phyloP scores from a whole-genome alignment of 2,888 invertebrate species.

The Ceraclea dissimilis region DNA sequence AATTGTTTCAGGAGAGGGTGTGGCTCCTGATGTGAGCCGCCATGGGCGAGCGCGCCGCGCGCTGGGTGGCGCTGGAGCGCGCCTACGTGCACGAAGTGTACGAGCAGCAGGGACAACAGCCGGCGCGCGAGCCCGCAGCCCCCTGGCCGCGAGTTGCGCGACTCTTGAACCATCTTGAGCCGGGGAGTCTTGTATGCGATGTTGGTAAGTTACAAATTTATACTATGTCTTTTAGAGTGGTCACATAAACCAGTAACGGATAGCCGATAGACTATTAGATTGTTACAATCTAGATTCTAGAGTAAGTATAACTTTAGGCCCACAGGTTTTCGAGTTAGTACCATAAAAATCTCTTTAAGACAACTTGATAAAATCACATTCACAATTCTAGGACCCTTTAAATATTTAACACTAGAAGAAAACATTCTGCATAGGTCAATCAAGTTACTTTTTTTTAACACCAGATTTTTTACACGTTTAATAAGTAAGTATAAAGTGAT shows the following conservation, averaged over 20 bases:
- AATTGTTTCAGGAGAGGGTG: slow-evolving; percentile 6
- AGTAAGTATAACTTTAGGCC: too few relatives aligned
- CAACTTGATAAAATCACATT: too few relatives aligned
- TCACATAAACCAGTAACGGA: background rate
- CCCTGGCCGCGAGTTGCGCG: slow-evolving; percentile 73
- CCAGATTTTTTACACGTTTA: too few relatives aligned
- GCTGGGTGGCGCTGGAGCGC: slow-evolving; percentile 74
- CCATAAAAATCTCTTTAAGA: too few relatives aligned
- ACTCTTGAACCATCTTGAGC: slow-evolving; percentile 80
- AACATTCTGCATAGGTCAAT: too few relatives aligned
- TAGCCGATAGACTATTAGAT: too few relatives aligned
- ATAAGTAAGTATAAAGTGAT: too few relatives aligned
- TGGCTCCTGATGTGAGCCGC: slow-evolving; percentile 4
- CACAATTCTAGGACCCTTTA: too few relatives aligned
- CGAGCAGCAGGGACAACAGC: slow-evolving; percentile 58
- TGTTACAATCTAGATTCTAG: too few relatives aligned
- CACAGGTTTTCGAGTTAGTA: too few relatives aligned
- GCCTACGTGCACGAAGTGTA: slow-evolving; percentile 95
- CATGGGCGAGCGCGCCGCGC: slow-evolving; percentile 54
- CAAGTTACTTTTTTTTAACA: too few relatives aligned
- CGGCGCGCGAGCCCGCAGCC: slow-evolving; percentile 34
- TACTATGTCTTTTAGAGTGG: background rate
- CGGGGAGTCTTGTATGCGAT: slow-evolving; percentile 90
- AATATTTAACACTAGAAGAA: too few relatives aligned
- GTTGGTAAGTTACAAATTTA: slow-evolving; percentile 68